Evolutionary conservation across 2,888 invertebrate genomes (phyloP).

Genomic region (Molanna angustata): DNA sequence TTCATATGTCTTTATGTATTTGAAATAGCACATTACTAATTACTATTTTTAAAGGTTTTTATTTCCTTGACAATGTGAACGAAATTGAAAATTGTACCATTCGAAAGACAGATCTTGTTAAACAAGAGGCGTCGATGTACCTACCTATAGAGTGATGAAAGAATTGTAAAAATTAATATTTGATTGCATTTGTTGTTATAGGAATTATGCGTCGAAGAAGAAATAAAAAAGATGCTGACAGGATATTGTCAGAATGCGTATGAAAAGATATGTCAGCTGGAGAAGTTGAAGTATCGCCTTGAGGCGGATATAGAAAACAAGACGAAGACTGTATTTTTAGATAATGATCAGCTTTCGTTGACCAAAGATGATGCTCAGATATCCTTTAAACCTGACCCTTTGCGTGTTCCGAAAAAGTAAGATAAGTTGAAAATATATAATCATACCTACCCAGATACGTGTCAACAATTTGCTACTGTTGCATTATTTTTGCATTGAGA

Average conservation of each 20-base stretch:
- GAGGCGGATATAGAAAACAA: constrained; percentile 60
- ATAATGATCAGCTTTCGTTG: constrained; percentile 57
- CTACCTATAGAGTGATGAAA: too few species aligned
- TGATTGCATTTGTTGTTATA: constrained; percentile 33
- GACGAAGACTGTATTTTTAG: constrained; percentile 59
- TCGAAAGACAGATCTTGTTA: too few species aligned
- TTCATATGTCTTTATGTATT: too few species aligned
- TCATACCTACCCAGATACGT: not conserved
- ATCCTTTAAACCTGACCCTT: constrained; percentile 63
- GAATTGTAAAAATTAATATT: too few species aligned
- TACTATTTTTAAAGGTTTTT: too few species aligned
- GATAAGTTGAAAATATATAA: constrained; percentile 13
- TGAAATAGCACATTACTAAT: too few species aligned
- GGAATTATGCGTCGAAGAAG: constrained; percentile 54
- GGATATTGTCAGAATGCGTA: constrained; percentile 56
- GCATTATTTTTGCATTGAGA: too few species aligned
- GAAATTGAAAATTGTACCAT: too few species aligned
- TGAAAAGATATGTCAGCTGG: constrained; percentile 58
- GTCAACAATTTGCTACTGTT: too few species aligned
- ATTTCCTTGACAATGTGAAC: too few species aligned
- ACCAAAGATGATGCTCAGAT: constrained; percentile 61
- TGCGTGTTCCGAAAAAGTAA: constrained; percentile 56
- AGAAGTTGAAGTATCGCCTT: constrained; percentile 54
- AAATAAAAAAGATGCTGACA: constrained; percentile 49
- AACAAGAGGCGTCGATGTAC: too few species aligned